phyloP scores from a whole-genome alignment of 1,140 invertebrate genomes.

The Aphaenogaster floridana region DNA sequence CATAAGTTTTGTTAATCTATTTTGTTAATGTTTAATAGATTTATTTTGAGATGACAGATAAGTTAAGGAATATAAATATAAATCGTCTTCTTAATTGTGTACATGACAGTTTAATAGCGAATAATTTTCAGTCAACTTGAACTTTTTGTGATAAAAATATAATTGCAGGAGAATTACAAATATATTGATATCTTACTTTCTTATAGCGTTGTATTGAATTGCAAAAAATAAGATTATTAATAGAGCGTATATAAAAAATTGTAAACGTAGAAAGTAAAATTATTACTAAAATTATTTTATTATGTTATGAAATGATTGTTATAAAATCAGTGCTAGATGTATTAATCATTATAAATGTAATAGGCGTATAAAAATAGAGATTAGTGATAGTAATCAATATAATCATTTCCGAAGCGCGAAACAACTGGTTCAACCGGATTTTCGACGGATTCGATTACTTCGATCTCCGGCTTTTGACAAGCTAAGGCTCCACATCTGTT shows the following conservation, averaged over 20 bases:
- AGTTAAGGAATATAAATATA: neutral
- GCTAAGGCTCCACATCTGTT: conserved; percentile 88
- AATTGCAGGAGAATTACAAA: neutral
- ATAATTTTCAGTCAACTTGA: neutral
- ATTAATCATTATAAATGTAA: conserved; percentile 55
- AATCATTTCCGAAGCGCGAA: conserved; percentile 17
- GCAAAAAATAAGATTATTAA: neutral
- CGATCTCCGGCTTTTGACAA: conserved; percentile 86
- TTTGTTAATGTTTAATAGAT: neutral
- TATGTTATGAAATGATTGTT: neutral
- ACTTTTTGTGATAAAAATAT: neutral
- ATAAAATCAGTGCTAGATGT: neutral
- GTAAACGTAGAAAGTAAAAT: neutral
- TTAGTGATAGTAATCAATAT: conserved; percentile 14
- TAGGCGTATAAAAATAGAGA: conserved; percentile 18
- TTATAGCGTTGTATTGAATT: neutral
- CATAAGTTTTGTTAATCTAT: neutral
- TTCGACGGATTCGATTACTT: conserved; percentile 60
- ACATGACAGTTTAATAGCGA: neutral
- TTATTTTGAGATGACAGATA: neutral
- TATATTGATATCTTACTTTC: neutral
- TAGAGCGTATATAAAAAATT: conserved; percentile 6
- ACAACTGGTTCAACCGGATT: conserved; percentile 28
- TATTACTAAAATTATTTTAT: conserved; percentile 33
- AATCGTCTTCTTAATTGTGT: neutral